Evolutionary conservation across 2,113 vertebrate genomes (phyloP).

Genomic region (Chrysemys picta): DNA sequence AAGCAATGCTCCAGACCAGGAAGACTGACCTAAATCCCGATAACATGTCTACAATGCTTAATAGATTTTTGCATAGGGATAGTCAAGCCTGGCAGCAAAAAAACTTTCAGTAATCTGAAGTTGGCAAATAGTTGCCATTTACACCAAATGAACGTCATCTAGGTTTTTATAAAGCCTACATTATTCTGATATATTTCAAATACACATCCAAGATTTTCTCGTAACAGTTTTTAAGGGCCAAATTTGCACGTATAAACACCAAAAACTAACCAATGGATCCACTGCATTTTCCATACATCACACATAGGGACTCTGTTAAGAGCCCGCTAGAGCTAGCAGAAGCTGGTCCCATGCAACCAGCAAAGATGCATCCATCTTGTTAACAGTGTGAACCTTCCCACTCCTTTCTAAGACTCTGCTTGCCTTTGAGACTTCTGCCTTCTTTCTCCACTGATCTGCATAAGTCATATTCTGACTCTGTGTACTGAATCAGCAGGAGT

Average conservation of each 20-base stretch:
- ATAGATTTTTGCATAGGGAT: not conserved
- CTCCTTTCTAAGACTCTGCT: constrained; percentile 19
- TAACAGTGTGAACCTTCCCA: constrained; percentile 35
- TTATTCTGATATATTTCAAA: not conserved
- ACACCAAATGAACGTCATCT: not conserved
- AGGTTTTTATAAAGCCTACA: not conserved
- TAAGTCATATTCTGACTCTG: not conserved
- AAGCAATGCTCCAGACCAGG: not conserved
- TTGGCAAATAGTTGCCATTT: not conserved
- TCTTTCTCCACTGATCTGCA: not conserved
- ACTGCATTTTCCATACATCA: constrained; percentile 51
- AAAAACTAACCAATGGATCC: constrained; percentile 35
- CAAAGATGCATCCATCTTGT: constrained; percentile 54
- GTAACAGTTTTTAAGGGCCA: not conserved
- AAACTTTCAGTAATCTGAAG: not conserved
- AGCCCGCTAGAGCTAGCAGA: constrained; percentile 55
- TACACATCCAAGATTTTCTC: not conserved
- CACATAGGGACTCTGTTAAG: constrained; percentile 55
- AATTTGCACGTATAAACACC: constrained; percentile 7
- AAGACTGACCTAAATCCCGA: not conserved
- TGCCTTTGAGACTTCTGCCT: constrained; percentile 1
- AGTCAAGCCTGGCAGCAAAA: not conserved
- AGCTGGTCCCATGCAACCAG: constrained; percentile 44
- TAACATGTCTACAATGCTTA: not conserved
- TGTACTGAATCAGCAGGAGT: not conserved